These are phyloP conservation scores for Aromia moschata DNA, from an alignment of 2,888 invertebrate genomes.

Conservation along the genomic window DNA sequence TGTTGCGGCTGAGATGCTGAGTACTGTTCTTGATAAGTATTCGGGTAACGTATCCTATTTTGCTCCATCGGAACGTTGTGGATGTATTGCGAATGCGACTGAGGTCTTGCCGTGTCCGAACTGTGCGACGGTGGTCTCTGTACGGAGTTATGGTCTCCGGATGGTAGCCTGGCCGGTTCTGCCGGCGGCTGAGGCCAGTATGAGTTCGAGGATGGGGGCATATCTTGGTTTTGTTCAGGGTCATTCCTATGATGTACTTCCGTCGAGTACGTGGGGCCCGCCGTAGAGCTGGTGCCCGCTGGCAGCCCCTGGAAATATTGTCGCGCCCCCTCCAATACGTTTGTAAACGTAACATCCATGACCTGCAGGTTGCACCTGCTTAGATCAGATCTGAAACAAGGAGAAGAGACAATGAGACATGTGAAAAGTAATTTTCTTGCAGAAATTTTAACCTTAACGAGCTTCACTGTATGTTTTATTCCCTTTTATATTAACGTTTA, in stretches of 20 bases:
- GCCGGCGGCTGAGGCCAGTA: slow-evolving; percentile 45
- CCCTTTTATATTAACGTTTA: too few species aligned
- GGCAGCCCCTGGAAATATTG: slow-evolving; percentile 86
- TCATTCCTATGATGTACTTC: slow-evolving; percentile 39
- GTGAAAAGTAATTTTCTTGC: too few species aligned
- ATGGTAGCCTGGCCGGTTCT: slow-evolving; percentile 31
- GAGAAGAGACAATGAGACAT: too few species aligned
- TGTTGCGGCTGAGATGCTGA: slow-evolving; percentile 7
- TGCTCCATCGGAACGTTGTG: slow-evolving; percentile 34
- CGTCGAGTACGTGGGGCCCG: slow-evolving; percentile 48
- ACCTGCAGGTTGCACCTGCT: slow-evolving; percentile 64
- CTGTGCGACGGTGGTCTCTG: slow-evolving; percentile 51
- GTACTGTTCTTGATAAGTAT: slow-evolving; percentile 34
- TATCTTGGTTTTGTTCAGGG: slow-evolving; percentile 35
- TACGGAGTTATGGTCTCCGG: slow-evolving; percentile 43
- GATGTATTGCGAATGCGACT: slow-evolving; percentile 38
- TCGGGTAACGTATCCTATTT: slow-evolving; percentile 34
- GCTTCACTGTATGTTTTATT: too few species aligned
- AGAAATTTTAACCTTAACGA: background rate
- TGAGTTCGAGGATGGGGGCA: slow-evolving; percentile 48
- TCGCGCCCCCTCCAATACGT: slow-evolving; percentile 85
- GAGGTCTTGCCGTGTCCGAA: slow-evolving; percentile 42
- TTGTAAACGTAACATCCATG: slow-evolving; percentile 82
- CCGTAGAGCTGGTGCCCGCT: slow-evolving; percentile 61
- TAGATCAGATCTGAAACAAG: slow-evolving; percentile 50